A percentile compares a stretch with the other conserved stretches of the same genome.
Evolutionary conservation across 2,888 invertebrate species (phyloP).

Genomic region (Muscina levida): DNA sequence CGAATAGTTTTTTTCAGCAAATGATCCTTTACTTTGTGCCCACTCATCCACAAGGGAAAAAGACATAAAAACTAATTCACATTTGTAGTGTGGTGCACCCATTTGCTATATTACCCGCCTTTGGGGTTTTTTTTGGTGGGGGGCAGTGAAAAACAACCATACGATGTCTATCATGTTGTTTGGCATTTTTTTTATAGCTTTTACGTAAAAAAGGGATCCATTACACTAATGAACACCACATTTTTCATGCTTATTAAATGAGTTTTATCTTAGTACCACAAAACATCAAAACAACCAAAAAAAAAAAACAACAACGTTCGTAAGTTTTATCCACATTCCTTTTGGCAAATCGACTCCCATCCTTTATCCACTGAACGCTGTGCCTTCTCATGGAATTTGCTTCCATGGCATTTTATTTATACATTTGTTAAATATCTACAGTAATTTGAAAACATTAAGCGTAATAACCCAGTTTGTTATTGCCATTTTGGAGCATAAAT

Average conservation of each 20-base stretch:
- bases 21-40: too few relatives aligned
- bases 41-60: too few relatives aligned
- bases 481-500: not conserved
- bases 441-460: constrained; percentile 12
- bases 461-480: constrained; percentile 4
- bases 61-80: too few relatives aligned
- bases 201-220: constrained; percentile 29
- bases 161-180: constrained; percentile 43
- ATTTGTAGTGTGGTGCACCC: too few relatives aligned
- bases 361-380: not conserved
- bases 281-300: constrained; percentile 7
- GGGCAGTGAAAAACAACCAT: too few relatives aligned
- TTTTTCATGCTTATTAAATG: constrained; percentile 49
- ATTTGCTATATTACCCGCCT: too few relatives aligned
- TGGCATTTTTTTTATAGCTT: not conserved
- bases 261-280: constrained; percentile 27
- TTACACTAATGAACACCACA: constrained; percentile 57
- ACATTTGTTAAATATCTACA: constrained; percentile 16
- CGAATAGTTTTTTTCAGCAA: too few relatives aligned
- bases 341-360: constrained; percentile 14
- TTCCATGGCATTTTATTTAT: constrained; percentile 1
- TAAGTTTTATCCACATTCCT: constrained; percentile 15
- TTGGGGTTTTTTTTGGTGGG: too few relatives aligned
- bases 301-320: too few relatives aligned
- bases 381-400: constrained; percentile 1